A percentile compares a stretch with the other conserved stretches of the same genome.
Evolutionary conservation across 2,888 invertebrate genomes (phyloP).

Genomic region (Uropetala carovei): DNA sequence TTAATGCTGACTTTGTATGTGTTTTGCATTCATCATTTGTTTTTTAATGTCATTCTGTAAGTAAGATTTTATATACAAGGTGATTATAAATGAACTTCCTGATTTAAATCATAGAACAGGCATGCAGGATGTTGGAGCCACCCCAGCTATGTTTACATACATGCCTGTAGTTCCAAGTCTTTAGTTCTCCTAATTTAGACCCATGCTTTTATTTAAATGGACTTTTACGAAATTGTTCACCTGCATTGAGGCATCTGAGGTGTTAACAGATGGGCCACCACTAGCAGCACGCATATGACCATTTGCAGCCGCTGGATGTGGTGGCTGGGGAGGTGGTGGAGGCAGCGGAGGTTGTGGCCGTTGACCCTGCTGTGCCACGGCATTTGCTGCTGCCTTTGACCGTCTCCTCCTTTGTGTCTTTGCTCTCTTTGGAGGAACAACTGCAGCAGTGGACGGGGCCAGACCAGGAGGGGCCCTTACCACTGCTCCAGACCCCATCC

Average conservation of each 20-base stretch:
- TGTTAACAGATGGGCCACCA: conserved; percentile 65
- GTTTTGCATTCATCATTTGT: no score
- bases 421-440: conserved; percentile 36
- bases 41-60: no score
- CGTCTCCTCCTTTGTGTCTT: conserved; percentile 34
- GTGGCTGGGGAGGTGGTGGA: conserved; percentile 48
- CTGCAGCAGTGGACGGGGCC: conserved; percentile 70
- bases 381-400: conserved; percentile 44
- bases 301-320: conserved; percentile 30
- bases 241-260: conserved; percentile 66
- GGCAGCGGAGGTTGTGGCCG: conserved; percentile 27
- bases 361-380: conserved; percentile 38
- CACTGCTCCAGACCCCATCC: conserved; percentile 71
- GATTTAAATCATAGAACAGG: no score
- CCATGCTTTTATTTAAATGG: conserved; percentile 67
- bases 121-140: no score
- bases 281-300: conserved; percentile 29
- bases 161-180: background rate
- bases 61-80: no score
- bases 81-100: no score
- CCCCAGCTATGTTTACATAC: background rate
- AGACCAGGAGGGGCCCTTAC: conserved; percentile 69
- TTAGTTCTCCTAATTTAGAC: background rate
- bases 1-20: no score
- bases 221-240: conserved; percentile 65